Percentiles rank a stretch among this genome's conserved stretches.
Conservation (phyloP, 2,888 invertebrate genomes). For the Melanostoma scalare region DNA sequence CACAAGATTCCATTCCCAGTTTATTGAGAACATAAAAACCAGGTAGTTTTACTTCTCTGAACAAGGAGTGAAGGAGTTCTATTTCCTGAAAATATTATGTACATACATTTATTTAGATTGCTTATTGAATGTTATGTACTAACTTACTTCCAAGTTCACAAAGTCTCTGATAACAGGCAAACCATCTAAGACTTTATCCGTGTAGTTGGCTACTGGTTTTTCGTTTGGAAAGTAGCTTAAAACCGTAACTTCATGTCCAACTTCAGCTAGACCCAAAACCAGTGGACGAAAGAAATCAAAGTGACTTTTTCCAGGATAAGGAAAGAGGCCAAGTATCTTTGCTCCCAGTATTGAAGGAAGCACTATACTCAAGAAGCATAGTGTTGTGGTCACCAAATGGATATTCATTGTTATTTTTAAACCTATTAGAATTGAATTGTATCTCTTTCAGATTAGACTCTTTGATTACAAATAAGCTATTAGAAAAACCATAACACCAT, state of each 20-base stretch:
- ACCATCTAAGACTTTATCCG: constrained; percentile 76
- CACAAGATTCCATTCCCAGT: constrained; percentile 76
- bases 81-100: constrained; percentile 34
- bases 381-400: not conserved
- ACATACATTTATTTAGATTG: not conserved
- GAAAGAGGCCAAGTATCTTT: constrained; percentile 79
- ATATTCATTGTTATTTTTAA: constrained; percentile 25
- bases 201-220: constrained; percentile 77
- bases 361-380: constrained; percentile 8
- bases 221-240: constrained; percentile 81
- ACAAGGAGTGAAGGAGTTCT: constrained; percentile 51
- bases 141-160: constrained; percentile 76
- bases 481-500: no score
- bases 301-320: constrained; percentile 81
- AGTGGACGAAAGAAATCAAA: constrained; percentile 81
- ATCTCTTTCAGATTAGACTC: no score
- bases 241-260: constrained; percentile 82
- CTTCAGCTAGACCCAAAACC: constrained; percentile 79
- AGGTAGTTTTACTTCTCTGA: constrained; percentile 70
- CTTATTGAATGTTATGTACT: not conserved
- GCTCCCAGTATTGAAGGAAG: constrained; percentile 22
- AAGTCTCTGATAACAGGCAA: constrained; percentile 75
- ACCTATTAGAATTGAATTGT: no score
- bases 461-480: no score
- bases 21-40: constrained; percentile 77